These are phyloP conservation scores for Ctenodactylus gundi DNA, from an alignment of 2,113 vertebrate species.

Conservation along the genomic window DNA sequence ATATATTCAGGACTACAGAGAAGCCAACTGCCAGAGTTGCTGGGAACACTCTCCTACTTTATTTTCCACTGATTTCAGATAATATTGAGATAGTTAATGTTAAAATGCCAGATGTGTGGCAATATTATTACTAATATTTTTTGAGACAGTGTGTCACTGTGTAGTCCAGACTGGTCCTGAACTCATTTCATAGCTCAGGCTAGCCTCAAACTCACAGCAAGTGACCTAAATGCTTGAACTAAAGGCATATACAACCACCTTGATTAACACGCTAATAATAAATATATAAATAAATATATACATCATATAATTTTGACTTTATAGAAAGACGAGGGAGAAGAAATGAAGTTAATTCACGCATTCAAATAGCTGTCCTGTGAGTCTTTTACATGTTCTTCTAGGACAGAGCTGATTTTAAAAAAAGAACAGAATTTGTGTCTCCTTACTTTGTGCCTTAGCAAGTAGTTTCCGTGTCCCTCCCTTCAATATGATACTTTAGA, in stretches of 20 bases:
- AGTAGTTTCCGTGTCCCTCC: background rate
- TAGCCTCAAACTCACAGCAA: too few relatives aligned
- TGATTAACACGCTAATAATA: too few relatives aligned
- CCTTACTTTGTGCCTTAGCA: background rate
- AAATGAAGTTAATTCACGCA: background rate
- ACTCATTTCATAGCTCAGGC: too few relatives aligned
- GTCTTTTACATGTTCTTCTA: background rate
- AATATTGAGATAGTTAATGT: background rate
- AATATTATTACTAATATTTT: too few relatives aligned
- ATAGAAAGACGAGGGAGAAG: background rate
- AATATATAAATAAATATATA: too few relatives aligned
- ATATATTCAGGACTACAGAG: background rate
- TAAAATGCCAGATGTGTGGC: background rate
- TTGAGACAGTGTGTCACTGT: too few relatives aligned
- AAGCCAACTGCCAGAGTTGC: background rate
- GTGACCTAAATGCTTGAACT: too few relatives aligned
- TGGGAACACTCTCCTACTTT: background rate
- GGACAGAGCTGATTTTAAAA: too few relatives aligned
- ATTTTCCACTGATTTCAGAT: background rate
- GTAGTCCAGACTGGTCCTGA: too few relatives aligned
- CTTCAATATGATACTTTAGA: too few relatives aligned
- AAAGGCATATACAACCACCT: too few relatives aligned
- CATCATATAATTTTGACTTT: background rate
- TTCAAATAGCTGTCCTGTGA: background rate
- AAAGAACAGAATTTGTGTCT: background rate